These are phyloP conservation scores for Danio rerio DNA, from an alignment of 2,113 vertebrate genomes.

Conservation along the genomic window DNA sequence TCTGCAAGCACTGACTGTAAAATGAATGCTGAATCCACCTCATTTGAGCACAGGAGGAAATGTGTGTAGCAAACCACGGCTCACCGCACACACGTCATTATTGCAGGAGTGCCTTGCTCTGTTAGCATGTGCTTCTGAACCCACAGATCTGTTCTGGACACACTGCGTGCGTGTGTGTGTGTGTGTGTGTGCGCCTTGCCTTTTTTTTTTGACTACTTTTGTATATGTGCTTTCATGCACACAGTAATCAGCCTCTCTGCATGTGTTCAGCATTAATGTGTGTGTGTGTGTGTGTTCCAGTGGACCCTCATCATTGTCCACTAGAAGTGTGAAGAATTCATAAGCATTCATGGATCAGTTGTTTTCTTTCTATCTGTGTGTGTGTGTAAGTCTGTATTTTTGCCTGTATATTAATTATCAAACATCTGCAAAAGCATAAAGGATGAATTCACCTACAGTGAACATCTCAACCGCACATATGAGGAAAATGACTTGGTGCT, in stretches of 20 bases:
- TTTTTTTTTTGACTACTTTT: constrained; percentile 10
- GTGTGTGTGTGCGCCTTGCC: not conserved
- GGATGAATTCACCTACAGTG: not conserved
- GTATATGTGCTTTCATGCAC: constrained; percentile 48
- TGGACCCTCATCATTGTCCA: not conserved
- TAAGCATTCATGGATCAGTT: constrained; percentile 20
- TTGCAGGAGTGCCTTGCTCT: not conserved
- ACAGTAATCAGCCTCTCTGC: constrained; percentile 37
- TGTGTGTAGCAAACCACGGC: not conserved
- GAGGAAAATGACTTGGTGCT: not conserved
- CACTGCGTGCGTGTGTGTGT: constrained; percentile 10
- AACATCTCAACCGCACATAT: not conserved
- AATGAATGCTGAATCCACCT: not conserved
- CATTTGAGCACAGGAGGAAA: not conserved
- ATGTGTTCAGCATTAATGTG: constrained; percentile 13
- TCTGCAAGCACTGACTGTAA: not conserved
- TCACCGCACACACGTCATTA: not conserved
- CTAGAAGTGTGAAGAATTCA: constrained; percentile 36
- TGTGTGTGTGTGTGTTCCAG: constrained; percentile 19
- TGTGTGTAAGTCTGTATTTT: not conserved
- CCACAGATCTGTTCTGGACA: not conserved
- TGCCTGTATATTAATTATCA: not conserved
- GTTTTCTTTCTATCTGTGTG: not conserved
- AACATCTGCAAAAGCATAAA: not conserved
- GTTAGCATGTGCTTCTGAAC: not conserved